A percentile compares a stretch with the other conserved stretches of the same genome.
phyloP scores from a whole-genome alignment of 2,797 vertebrate genomes.

The Linurgus olivaceus region DNA sequence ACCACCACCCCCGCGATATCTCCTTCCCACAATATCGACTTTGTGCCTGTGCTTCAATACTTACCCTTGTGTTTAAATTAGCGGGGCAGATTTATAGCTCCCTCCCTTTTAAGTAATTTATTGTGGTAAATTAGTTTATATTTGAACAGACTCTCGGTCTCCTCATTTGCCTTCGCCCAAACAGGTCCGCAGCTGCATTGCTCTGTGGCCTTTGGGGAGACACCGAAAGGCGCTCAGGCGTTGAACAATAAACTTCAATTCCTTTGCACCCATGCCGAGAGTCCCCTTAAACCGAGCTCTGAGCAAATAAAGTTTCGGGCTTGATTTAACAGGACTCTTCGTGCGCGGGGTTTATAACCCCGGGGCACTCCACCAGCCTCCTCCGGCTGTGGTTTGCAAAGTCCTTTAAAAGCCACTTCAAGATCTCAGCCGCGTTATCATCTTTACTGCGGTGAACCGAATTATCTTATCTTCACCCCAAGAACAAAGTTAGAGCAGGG shows the following conservation, averaged over 20 bases:
- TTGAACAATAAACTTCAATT: constrained; percentile 45
- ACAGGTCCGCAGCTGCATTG: constrained; percentile 34
- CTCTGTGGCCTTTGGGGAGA: constrained; percentile 34
- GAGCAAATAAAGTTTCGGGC: neutral
- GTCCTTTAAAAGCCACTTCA: constrained; percentile 65
- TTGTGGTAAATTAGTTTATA: constrained; percentile 68
- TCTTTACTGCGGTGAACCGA: constrained; percentile 7
- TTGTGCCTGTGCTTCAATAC: constrained; percentile 52
- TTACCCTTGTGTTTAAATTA: constrained; percentile 62
- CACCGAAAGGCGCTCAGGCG: constrained; percentile 49
- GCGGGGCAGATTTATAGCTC: constrained; percentile 69
- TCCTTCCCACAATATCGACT: constrained; percentile 50
- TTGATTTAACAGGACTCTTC: neutral
- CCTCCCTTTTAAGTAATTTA: constrained; percentile 72
- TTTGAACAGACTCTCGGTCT: constrained; percentile 64
- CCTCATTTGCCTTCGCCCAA: constrained; percentile 47
- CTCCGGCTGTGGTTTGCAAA: neutral
- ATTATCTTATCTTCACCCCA: constrained; percentile 61
- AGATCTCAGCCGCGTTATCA: constrained; percentile 53
- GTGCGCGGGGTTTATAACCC: neutral
- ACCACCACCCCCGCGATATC: neutral
- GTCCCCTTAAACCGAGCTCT: neutral
- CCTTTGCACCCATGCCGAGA: neutral
- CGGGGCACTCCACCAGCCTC: neutral
- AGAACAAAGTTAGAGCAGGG: constrained; percentile 39